Conservation (phyloP, 2,113 vertebrate genomes). For the Tachuris rubrigastra region DNA sequence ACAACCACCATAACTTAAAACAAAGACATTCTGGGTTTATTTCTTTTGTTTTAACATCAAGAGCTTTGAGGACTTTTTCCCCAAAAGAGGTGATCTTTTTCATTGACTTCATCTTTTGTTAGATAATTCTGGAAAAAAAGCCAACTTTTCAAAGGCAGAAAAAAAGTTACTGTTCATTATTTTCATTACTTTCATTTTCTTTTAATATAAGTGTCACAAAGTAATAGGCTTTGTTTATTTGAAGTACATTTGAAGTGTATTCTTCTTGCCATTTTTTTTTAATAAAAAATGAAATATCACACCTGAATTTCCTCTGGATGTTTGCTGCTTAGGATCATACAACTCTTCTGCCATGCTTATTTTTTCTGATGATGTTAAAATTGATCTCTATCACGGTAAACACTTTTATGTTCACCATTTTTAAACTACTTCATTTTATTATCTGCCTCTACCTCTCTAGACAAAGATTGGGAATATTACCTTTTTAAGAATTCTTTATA, state of each 20-base stretch:
- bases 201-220: background rate
- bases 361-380: background rate
- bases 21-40: background rate
- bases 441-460: background rate
- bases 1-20: background rate
- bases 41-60: background rate
- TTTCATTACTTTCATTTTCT: background rate
- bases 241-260: background rate
- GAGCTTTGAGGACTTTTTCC: background rate
- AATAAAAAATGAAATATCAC: background rate
- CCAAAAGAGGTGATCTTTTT: background rate
- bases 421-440: background rate
- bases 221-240: background rate
- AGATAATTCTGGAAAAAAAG: background rate
- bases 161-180: background rate
- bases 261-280: background rate
- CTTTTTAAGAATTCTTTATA: background rate
- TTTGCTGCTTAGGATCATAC: background rate
- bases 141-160: background rate
- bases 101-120: background rate
- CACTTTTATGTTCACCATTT: background rate
- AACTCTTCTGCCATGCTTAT: background rate
- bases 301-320: background rate
- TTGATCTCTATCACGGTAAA: background rate
- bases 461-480: fast-evolving